These are phyloP conservation scores for Botia kubotai DNA, from an alignment of 2,797 vertebrate genomes.

Conservation along the genomic window DNA sequence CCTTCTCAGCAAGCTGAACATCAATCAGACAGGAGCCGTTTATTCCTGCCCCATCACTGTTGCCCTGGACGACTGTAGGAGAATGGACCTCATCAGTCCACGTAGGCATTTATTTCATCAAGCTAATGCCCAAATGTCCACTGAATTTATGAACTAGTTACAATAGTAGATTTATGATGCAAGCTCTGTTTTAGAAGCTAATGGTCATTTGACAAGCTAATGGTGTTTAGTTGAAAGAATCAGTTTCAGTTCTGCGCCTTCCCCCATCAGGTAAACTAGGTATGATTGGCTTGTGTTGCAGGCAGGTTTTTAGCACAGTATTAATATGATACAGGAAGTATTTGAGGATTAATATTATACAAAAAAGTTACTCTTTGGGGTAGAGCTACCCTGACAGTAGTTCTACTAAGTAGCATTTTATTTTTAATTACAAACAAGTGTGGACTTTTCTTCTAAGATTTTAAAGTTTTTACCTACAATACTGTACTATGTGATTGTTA, in stretches of 20 bases:
- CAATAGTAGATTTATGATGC: background rate
- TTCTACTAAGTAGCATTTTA: background rate
- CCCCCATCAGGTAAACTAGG: background rate
- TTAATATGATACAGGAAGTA: slow-evolving; percentile 16
- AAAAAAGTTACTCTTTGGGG: background rate
- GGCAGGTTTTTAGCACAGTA: background rate
- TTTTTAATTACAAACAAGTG: too few relatives aligned
- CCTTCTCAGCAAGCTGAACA: slow-evolving; percentile 66
- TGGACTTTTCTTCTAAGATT: too few relatives aligned
- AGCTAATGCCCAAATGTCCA: background rate
- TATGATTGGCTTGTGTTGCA: background rate
- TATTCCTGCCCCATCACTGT: slow-evolving; percentile 87
- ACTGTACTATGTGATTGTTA: too few relatives aligned
- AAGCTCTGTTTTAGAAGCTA: background rate
- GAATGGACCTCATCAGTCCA: slow-evolving; percentile 82
- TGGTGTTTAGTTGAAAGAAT: too few relatives aligned
- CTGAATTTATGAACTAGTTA: background rate
- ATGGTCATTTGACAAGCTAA: background rate
- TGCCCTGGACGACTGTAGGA: slow-evolving; percentile 80
- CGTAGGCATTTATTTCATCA: slow-evolving; percentile 73
- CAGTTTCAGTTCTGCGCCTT: background rate
- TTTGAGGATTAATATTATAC: background rate
- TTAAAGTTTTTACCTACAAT: too few relatives aligned
- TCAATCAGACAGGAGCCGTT: slow-evolving; percentile 87
- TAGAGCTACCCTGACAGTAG: too few relatives aligned